Base-by-base conservation (phyloP, 2,888 invertebrate genomes). In the Polyommatus iphigenia region DNA sequence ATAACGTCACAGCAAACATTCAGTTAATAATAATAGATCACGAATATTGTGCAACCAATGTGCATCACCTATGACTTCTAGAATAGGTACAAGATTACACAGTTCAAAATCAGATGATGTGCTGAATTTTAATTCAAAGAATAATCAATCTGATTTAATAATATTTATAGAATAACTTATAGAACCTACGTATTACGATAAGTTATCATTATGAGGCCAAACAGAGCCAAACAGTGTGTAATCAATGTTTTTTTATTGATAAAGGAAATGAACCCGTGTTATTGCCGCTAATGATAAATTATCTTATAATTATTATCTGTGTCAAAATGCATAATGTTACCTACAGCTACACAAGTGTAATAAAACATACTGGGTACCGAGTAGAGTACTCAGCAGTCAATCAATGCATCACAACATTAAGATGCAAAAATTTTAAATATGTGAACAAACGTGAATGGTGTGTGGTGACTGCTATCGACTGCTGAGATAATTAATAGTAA, bases 231-330 rank as follows among this genome's bases (percentile, higher is more conserved):
- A 67, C 67, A 29, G 15, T 67, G 29, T 67, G 67, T 15, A 67
- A 67, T 29, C 67, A 32, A 67, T 67, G 67, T 67, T 29, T 67
- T 67, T 67, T 67, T 67, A 29, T 67, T 67, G 29, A 62, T 62
- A 13, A 24, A 13, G 62, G 62, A 67, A 67, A 67, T 15, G 0
- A 67, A 67, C 67, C 24, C 20, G 57, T 59, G 1, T 59, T 62
- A 62, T 62, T 10, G 29, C 29, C 13, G 5, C 0, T 20, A 32
- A 29, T 32, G 8, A 67, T 67, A 15, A 29, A 59, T 59, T 62
- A 62, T 62, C 7, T 62, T 20, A 62, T 20, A 24, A 13, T 24
- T 10, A 20, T 46, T 46, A 46, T 46, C 41, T 46, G 46, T 46
- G 46, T 46, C 41, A 10, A 41, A 41, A 41, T 10, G 13, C 46